phyloP scores from a whole-genome alignment of 64 coral and sea anemone species.

The Orbicella faveolata region DNA sequence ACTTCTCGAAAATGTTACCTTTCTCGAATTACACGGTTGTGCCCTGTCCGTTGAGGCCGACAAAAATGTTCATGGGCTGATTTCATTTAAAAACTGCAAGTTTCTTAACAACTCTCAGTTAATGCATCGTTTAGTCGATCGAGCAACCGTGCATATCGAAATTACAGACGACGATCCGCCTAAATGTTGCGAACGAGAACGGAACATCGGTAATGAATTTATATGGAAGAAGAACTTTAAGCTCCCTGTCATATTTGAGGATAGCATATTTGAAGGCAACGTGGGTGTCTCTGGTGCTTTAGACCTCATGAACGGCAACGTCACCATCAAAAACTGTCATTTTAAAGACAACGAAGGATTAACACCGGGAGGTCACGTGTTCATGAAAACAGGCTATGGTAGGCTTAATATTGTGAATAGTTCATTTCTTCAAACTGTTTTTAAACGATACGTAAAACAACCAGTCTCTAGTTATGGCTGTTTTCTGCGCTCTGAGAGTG shows the following conservation, averaged over 20 bases:
- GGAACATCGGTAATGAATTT: neutral
- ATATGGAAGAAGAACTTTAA: neutral
- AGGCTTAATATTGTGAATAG: conserved; percentile 14
- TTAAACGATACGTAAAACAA: neutral
- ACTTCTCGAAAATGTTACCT: conserved; percentile 1
- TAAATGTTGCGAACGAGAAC: neutral
- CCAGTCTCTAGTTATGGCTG: neutral
- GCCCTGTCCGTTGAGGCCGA: neutral
- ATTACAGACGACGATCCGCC: neutral
- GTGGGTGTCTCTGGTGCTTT: neutral
- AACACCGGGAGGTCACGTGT: neutral
- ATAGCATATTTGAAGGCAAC: neutral
- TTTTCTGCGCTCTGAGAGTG: conserved; percentile 11
- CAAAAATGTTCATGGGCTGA: neutral
- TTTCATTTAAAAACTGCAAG: neutral
- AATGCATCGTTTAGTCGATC: neutral
- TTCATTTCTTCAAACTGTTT: neutral
- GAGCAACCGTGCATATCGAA: neutral
- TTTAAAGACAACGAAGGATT: conserved; percentile 38
- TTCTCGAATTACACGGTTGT: neutral
- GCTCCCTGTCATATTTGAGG: neutral
- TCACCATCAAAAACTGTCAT: conserved; percentile 8
- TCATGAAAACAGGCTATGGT: conserved; percentile 12
- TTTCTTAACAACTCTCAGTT: neutral
- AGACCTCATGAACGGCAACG: conserved; percentile 14